phyloP scores from a whole-genome alignment of 2,797 vertebrate species.

The Eurystomus glaucurus region DNA sequence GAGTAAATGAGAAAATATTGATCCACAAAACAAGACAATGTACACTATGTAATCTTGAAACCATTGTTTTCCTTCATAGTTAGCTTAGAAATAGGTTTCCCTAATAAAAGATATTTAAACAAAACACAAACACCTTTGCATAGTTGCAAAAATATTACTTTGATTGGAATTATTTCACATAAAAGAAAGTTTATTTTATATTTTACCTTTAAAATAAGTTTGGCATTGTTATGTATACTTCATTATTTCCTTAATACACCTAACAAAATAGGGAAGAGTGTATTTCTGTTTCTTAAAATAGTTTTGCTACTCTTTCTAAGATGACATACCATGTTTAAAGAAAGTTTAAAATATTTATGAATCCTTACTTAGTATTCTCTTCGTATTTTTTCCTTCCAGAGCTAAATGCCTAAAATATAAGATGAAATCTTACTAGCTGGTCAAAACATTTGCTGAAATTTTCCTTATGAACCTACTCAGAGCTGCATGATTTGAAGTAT shows the following conservation, averaged over 20 bases:
- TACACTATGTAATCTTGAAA: not conserved
- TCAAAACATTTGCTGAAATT: not conserved
- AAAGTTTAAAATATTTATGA: not conserved
- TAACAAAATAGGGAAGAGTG: not conserved
- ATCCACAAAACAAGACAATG: not conserved
- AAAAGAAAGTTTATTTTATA: not conserved
- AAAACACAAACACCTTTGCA: not conserved
- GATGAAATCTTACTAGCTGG: not conserved
- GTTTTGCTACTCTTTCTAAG: not conserved
- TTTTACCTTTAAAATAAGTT: not conserved
- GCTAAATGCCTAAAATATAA: not conserved
- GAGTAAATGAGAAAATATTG: not conserved
- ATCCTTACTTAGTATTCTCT: not conserved
- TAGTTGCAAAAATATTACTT: not conserved
- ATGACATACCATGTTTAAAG: not conserved
- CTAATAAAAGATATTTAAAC: not conserved
- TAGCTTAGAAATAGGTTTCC: not conserved
- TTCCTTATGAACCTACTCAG: not conserved
- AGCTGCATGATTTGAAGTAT: not conserved
- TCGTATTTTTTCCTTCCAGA: not conserved
- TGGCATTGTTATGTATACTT: not conserved
- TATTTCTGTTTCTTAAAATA: not conserved
- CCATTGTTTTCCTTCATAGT: not conserved
- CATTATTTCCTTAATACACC: not conserved
- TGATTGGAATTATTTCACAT: not conserved